phyloP scores from a whole-genome alignment of 1,140 invertebrate genomes.

The Ceratosolen fusciceps region DNA sequence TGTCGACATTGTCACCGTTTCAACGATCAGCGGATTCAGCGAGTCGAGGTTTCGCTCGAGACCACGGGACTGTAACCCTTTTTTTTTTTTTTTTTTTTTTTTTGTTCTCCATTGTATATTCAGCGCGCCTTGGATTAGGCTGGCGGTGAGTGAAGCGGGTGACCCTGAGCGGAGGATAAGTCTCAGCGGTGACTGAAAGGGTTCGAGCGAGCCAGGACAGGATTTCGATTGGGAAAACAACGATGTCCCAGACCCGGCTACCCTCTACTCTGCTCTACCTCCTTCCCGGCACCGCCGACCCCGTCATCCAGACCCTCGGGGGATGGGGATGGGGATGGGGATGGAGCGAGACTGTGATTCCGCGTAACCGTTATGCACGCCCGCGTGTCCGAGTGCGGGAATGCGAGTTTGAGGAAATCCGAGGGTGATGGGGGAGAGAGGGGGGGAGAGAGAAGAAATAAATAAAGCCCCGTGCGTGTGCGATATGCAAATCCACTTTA shows the following conservation, averaged over 20 bases:
- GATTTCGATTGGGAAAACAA: background rate
- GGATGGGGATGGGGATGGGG: background rate
- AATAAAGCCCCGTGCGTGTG: background rate
- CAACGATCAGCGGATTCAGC: conserved; percentile 50
- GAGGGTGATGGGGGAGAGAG: background rate
- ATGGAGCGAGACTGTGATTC: background rate
- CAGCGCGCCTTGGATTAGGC: too few relatives aligned
- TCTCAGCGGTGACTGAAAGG: background rate
- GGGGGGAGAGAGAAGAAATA: background rate
- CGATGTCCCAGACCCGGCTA: too few relatives aligned
- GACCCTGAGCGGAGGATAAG: too few relatives aligned
- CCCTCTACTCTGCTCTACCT: too few relatives aligned
- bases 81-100: background rate
- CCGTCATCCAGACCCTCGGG: too few relatives aligned
- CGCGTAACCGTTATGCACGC: background rate
- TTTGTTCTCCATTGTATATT: too few relatives aligned
- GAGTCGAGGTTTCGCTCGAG: conserved; percentile 48
- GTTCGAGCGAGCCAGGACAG: background rate
- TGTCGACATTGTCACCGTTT: conserved; percentile 50
- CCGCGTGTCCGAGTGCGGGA: too few relatives aligned
- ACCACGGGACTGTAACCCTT: background rate
- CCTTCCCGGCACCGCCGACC: too few relatives aligned
- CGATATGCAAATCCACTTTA: conserved; percentile 39
- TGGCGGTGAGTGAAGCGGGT: too few relatives aligned
- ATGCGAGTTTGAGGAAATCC: too few relatives aligned